phyloP scores from a whole-genome alignment of 2,113 vertebrate species.

The Pteropus alecto region DNA sequence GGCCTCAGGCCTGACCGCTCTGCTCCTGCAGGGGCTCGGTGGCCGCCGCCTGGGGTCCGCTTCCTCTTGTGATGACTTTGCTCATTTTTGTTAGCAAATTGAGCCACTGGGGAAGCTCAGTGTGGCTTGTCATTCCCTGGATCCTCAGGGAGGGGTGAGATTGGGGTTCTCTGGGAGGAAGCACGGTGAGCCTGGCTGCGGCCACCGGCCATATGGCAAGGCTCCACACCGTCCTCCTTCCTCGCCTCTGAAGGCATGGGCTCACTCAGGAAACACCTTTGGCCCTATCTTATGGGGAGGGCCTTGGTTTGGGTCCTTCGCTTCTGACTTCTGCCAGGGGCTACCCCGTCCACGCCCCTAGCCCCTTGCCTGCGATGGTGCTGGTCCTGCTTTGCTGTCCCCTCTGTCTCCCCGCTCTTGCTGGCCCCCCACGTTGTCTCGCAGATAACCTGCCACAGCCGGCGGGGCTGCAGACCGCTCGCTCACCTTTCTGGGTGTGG shows the following conservation, averaged over 20 bases:
- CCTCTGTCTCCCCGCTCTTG: no score
- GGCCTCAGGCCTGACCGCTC: not conserved
- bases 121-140: no score
- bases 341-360: no score
- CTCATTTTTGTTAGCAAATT: no score
- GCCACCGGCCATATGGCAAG: not conserved
- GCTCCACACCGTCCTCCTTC: not conserved
- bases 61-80: no score
- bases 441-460: not conserved
- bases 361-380: no score
- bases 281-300: accelerated
- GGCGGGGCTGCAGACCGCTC: no score
- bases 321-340: not conserved
- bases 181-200: accelerated
- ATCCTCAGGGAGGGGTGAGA: no score
- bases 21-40: not conserved
- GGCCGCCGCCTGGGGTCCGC: accelerated
- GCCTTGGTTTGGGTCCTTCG: not conserved
- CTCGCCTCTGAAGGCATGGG: accelerated
- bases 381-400: no score
- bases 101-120: no score
- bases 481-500: not conserved
- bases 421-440: not conserved
- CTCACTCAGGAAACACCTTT: accelerated
- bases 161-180: not conserved